These are phyloP conservation scores for Cydia fagiglandana DNA, from an alignment of 1,140 invertebrate genomes.

Conservation along the genomic window DNA sequence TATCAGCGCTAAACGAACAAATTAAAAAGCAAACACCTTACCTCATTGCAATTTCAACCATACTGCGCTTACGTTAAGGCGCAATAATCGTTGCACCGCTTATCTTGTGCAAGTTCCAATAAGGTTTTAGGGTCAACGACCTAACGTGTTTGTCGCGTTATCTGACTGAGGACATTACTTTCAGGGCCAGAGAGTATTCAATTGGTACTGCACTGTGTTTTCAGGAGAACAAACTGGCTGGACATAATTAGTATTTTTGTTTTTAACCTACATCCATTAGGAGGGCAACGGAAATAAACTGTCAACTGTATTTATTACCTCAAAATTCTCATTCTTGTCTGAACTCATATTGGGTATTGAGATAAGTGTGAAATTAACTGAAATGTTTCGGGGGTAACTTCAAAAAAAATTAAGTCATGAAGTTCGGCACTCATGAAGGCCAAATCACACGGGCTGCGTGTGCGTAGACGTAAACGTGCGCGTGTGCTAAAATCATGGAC, in stretches of 20 bases:
- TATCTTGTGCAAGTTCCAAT: slow-evolving; percentile 35
- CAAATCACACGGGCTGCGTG: too few relatives aligned
- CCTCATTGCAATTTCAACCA: slow-evolving; percentile 31
- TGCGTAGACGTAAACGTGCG: too few relatives aligned
- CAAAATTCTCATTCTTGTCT: too few relatives aligned
- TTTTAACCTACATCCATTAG: too few relatives aligned
- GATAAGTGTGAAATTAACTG: too few relatives aligned
- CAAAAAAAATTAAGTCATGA: too few relatives aligned
- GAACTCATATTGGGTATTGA: too few relatives aligned
- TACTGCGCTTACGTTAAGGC: background rate
- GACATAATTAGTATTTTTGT: background rate
- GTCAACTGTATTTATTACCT: too few relatives aligned
- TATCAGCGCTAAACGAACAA: background rate
- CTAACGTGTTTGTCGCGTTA: slow-evolving; percentile 36
- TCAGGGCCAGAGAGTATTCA: slow-evolving; percentile 8
- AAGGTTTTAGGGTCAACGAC: slow-evolving; percentile 48
- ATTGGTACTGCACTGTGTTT: background rate
- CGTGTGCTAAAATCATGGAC: too few relatives aligned
- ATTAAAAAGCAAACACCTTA: background rate
- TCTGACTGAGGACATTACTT: slow-evolving; percentile 29
- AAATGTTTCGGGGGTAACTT: too few relatives aligned
- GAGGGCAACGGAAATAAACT: too few relatives aligned
- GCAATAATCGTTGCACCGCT: background rate
- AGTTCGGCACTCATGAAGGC: too few relatives aligned
- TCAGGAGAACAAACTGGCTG: background rate